These are phyloP conservation scores for Platycheirus rosarum DNA, from an alignment of 2,888 invertebrate species.

Conservation along the genomic window DNA sequence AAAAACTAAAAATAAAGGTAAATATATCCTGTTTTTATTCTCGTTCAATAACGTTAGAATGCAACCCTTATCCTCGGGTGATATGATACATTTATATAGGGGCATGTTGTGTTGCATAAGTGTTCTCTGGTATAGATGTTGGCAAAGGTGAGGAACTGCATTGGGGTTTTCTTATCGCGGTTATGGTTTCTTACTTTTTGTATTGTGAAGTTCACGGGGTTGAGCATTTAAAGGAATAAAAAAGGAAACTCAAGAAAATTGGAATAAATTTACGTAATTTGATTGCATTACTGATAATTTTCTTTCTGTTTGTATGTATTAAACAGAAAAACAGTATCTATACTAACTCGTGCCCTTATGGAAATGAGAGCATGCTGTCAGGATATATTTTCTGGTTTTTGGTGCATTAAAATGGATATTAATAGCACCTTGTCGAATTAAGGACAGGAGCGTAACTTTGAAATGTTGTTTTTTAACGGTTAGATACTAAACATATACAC, in stretches of 20 bases:
- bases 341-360: constrained; percentile 68
- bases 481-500: too few species aligned
- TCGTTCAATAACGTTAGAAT: constrained; percentile 63
- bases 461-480: constrained; percentile 52
- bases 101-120: constrained; percentile 56
- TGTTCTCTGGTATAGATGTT: constrained; percentile 28
- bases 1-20: constrained; percentile 38
- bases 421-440: constrained; percentile 35
- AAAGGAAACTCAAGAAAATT: constrained; percentile 49
- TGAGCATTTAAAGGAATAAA: constrained; percentile 44
- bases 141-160: constrained; percentile 59
- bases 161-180: constrained; percentile 66
- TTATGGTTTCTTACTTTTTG: constrained; percentile 60
- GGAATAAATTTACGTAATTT: constrained; percentile 73
- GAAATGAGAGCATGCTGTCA: constrained; percentile 39
- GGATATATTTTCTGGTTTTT: constrained; percentile 53
- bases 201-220: constrained; percentile 50
- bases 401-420: constrained; percentile 50
- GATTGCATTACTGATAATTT: constrained; percentile 66
- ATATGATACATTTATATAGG: constrained; percentile 70
- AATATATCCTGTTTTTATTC: constrained; percentile 59
- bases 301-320: constrained; percentile 39
- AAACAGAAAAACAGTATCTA: constrained; percentile 44
- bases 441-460: constrained; percentile 46
- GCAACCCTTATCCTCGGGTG: constrained; percentile 57